A percentile compares a stretch with the other conserved stretches of the same genome.
Conservation (phyloP, 2,113 vertebrate genomes). For the Semnornis frantzii region DNA sequence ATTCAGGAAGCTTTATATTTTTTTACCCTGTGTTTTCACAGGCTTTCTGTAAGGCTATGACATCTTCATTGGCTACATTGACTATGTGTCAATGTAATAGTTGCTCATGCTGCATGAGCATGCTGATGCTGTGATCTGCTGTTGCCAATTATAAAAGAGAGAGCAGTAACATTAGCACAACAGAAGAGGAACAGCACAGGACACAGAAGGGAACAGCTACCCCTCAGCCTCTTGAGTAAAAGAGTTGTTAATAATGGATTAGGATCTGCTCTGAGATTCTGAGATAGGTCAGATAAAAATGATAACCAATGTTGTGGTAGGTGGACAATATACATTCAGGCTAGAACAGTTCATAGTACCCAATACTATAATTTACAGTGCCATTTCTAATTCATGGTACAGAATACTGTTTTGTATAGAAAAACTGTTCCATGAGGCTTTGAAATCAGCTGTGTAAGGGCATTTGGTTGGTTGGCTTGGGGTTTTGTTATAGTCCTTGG, state of each 20-base stretch:
- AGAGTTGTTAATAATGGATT: neutral
- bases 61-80: conserved; percentile 73
- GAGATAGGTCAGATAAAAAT: conserved; percentile 2
- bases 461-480: neutral
- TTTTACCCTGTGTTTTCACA: neutral
- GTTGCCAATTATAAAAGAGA: conserved; percentile 33
- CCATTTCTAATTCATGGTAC: neutral
- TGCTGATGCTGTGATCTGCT: neutral
- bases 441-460: neutral
- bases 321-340: neutral
- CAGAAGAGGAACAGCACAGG: neutral
- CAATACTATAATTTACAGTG: neutral
- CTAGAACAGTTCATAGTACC: neutral
- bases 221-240: neutral
- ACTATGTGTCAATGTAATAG: conserved; percentile 74
- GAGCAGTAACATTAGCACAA: neutral
- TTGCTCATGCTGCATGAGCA: conserved; percentile 55
- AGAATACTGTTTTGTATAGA: neutral
- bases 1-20: conserved; percentile 56
- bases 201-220: neutral
- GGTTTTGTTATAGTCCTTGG: neutral
- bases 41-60: conserved; percentile 22
- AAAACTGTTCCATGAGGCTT: neutral
- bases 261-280: neutral
- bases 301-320: neutral